A percentile compares a stretch with the other conserved stretches of the same genome.
Evolutionary conservation across 2,797 vertebrate species (phyloP).

Genomic region (Podarcis lilfordi): DNA sequence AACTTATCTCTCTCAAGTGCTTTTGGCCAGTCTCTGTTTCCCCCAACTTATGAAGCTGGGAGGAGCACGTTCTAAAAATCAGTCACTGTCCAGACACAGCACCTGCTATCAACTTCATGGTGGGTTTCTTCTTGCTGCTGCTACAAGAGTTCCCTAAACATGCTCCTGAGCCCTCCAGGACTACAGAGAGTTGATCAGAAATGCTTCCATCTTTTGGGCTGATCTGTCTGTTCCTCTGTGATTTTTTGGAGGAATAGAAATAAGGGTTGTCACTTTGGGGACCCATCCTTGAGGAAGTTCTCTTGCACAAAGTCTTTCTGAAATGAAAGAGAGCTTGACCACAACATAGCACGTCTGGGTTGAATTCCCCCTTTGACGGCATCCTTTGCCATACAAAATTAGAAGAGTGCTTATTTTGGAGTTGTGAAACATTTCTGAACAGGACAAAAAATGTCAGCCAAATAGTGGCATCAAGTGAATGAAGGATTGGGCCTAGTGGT

Average conservation of each 20-base stretch:
- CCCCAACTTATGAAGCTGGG: background rate
- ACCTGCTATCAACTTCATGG: background rate
- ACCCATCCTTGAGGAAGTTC: too few relatives aligned
- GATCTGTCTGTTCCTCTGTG: background rate
- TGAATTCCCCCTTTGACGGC: background rate
- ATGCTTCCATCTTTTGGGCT: too few relatives aligned
- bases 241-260: background rate
- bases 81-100: background rate
- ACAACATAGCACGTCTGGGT: background rate
- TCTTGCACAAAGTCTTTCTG: background rate
- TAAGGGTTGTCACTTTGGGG: background rate
- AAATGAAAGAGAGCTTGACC: background rate
- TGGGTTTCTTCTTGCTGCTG: background rate
- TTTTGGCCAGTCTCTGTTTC: background rate
- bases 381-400: background rate
- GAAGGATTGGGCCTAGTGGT: background rate
- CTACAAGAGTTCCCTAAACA: background rate
- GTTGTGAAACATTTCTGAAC: background rate
- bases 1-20: background rate
- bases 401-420: background rate
- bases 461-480: background rate
- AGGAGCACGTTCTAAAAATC: background rate
- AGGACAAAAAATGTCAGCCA: background rate
- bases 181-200: background rate
- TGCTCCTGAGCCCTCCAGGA: background rate